Evolutionary conservation across 2,888 invertebrate species (phyloP).

Genomic region (Omphaloscelis lunosa): DNA sequence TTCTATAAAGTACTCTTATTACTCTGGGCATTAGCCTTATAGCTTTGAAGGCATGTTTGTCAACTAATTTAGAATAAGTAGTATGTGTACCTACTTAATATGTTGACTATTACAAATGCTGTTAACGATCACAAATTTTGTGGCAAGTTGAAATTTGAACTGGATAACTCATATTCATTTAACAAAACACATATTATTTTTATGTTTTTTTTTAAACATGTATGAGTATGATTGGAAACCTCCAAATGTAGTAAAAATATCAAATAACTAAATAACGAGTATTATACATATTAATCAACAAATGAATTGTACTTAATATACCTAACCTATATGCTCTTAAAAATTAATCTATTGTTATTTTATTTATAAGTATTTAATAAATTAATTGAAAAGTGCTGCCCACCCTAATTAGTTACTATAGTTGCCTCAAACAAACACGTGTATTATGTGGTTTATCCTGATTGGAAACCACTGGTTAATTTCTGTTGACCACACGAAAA

Average conservation of each 20-base stretch:
- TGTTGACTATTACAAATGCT: background rate
- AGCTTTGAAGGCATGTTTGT: constrained; percentile 15
- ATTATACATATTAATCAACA: background rate
- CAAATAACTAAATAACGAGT: too few species aligned
- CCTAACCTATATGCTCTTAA: background rate
- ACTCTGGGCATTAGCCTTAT: constrained; percentile 27
- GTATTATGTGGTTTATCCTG: background rate
- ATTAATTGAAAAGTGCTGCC: too few species aligned
- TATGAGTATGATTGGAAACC: background rate
- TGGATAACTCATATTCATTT: background rate
- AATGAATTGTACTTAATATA: background rate
- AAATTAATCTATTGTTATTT: background rate
- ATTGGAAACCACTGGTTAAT: constrained; percentile 17
- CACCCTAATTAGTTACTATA: background rate
- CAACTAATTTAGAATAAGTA: constrained; percentile 28
- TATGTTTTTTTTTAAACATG: too few species aligned
- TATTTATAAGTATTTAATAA: background rate
- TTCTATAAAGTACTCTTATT: constrained; percentile 51
- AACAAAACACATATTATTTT: too few species aligned
- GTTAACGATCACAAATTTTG: background rate
- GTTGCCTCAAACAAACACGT: constrained; percentile 1
- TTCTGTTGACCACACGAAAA: constrained; percentile 7
- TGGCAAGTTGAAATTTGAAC: background rate
- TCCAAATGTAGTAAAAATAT: too few species aligned
- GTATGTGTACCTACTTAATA: background rate